Percentiles rank a stretch among this genome's conserved stretches.
Evolutionary conservation across 1,140 invertebrate species (phyloP).

Genomic region (Panonychus citri): DNA sequence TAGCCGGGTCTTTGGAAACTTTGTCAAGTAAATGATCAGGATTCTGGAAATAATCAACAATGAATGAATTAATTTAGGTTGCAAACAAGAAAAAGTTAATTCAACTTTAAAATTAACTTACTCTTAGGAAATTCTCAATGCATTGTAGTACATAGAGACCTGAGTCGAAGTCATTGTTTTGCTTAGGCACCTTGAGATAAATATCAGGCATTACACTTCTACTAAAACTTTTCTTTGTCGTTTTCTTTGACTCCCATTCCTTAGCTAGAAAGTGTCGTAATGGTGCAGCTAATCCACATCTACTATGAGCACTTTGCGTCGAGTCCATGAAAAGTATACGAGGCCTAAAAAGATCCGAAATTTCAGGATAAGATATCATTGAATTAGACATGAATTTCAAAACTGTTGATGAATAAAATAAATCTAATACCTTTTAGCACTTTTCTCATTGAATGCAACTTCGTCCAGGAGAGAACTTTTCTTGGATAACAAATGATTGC

Average conservation of each 20-base stretch:
- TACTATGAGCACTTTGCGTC: neutral
- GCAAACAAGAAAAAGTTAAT: too few relatives aligned
- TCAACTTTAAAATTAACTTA: neutral
- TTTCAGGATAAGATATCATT: too few relatives aligned
- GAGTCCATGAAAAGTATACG: neutral
- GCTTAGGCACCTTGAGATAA: constrained; percentile 69
- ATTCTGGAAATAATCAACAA: too few relatives aligned
- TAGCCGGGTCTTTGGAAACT: too few relatives aligned
- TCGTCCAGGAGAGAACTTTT: neutral
- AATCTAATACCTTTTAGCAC: too few relatives aligned
- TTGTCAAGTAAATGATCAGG: too few relatives aligned
- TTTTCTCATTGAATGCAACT: neutral
- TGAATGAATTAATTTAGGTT: too few relatives aligned
- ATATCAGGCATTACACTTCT: neutral
- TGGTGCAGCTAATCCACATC: constrained; percentile 47
- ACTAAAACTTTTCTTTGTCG: neutral
- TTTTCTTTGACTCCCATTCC: constrained; percentile 40
- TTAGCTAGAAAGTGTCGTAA: constrained; percentile 46
- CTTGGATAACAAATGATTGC: constrained; percentile 79
- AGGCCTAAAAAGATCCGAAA: neutral
- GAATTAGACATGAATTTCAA: too few relatives aligned
- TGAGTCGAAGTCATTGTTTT: constrained; percentile 90
- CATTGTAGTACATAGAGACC: constrained; percentile 85
- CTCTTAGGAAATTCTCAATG: constrained; percentile 68
- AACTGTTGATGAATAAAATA: too few relatives aligned